Conservation (phyloP, 2,888 invertebrate genomes). For the Macrosoma leucophasiata region DNA sequence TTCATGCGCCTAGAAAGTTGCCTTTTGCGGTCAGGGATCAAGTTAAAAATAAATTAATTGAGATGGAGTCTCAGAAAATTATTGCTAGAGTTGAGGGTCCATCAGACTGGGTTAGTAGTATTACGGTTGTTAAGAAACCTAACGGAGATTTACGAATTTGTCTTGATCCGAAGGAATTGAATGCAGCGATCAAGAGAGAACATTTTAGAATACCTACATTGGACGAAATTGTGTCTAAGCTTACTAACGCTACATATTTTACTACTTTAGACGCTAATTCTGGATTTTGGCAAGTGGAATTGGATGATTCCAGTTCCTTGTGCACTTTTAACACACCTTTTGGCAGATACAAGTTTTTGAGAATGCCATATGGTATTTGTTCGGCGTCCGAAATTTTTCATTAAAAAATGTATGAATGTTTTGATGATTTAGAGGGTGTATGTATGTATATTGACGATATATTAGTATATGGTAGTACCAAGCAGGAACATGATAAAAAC, state of each 20-base stretch:
- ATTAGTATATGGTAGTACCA: conserved; percentile 10
- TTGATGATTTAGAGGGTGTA: conserved; percentile 24
- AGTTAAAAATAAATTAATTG: no score
- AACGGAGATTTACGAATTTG: conserved; percentile 28
- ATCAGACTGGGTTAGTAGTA: conserved; percentile 27
- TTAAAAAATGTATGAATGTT: conserved; percentile 19
- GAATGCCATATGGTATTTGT: conserved; percentile 26
- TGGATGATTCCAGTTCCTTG: conserved; percentile 16
- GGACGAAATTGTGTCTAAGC: conserved; percentile 11
- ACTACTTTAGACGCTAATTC: conserved; percentile 24
- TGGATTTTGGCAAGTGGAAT: conserved; percentile 21
- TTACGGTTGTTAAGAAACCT: conserved; percentile 27
- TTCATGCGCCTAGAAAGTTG: no score
- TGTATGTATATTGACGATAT: conserved; percentile 24
- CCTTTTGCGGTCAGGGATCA: no score
- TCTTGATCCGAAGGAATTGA: conserved; percentile 28
- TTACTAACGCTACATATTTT: conserved; percentile 22
- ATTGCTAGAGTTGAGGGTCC: conserved; percentile 7
- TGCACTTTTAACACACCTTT: conserved; percentile 28
- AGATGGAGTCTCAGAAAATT: no score
- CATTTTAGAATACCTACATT: conserved; percentile 7
- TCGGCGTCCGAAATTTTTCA: conserved; percentile 28
- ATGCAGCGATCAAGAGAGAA: conserved; percentile 19
- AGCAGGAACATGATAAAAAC: conserved; percentile 2
- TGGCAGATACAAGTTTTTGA: conserved; percentile 26